Base-by-base conservation (phyloP, 2,888 invertebrate genomes). In the Drosophila prostipennis region DNA sequence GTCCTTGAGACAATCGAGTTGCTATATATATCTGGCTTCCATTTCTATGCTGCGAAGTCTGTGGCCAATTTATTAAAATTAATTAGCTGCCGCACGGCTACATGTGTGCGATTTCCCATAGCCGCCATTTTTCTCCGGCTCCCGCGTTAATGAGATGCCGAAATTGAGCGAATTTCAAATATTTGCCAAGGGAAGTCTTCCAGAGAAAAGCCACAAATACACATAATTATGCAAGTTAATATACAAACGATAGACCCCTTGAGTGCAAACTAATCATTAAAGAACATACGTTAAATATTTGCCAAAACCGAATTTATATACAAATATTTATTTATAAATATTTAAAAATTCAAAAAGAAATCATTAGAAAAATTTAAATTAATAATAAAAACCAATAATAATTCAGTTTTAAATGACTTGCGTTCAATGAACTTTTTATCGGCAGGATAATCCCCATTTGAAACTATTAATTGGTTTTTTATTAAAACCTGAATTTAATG, bases 21-120 rank as follows among this genome's bases (percentile, higher is more conserved):
- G 54, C 19, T 57, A 19, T 34, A 55, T 16, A 32, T 32, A 34
- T 16, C 37, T 23, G n/a, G 29, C 10, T 32, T 8, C 39, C 39
- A 6, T 46, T 45, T 42, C 19, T 69, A 23, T 65, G 46, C 10
- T 58, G 6, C 23, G n/a, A 37, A 40, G 74, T 80, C 69, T 85
- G 78, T 48, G 89, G 83, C 80, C 78, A 88, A 88, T 86, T 88
- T 87, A 88, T 88, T 80, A 88, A 88, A 88, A 86, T 86, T 88
- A 83, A 83, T 86, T 83, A 83, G 89, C 86, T 87, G 71, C 79
- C 63, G 67, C 63, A 55, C 43, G 64, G 57, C 56, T 56, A 75
- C 80, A 80, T 80, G 78, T 83, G 68, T 82, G 86, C 58, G 86
- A 88, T 69, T 86, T 77, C 14, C 54, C 68, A 70, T 36, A 68